Base-by-base conservation (phyloP, 53 echinoderm and acorn worm species). In the Luidia sarsii region DNA sequence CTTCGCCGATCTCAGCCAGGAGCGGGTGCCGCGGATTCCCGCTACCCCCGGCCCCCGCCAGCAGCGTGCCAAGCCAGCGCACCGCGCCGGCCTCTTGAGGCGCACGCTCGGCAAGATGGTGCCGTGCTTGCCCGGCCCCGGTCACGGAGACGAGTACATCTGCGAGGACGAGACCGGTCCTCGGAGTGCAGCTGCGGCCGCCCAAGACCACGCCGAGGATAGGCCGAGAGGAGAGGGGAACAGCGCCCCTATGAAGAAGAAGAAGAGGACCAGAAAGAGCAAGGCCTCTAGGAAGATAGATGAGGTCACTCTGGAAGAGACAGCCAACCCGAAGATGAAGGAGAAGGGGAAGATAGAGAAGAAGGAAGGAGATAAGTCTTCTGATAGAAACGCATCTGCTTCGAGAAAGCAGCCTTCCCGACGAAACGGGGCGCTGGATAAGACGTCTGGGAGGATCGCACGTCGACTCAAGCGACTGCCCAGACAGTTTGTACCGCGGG, bases 1-100 rank as follows among this genome's bases (percentile, higher is more conserved):
- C 63, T 72, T 72, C 56, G 37, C 36, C 55, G 72, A 72, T 57
- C 31, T 72, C 41, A 55, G 37, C 55, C 55, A 72, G 38, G 72
- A 72, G 22, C n/a, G n/a, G n/a, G n/a, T n/a, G n/a, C n/a, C n/a
- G n/a, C n/a, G n/a, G n/a, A n/a, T n/a, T n/a, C 55, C 72, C 22
- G 22, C 36, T 15, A 55, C 34, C 1, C 55, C 56, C 25, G 54
- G 38, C 11, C 34, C 72, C 72, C 50, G 55, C 55, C n/a, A 33
- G 37, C 19, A 36, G 13, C 57, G 55, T 25, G 24, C 37, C 41
- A 54, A 27, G 57, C 72, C 56, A 15, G 55, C 14, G 25, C 55
- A 57, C 25, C 72, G 57, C 21, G 55, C 35, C 23, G 72, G 72
- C 37, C 21, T 37, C 57, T 56, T 56, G 25, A 72, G 72, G 72